A percentile compares a stretch with the other conserved stretches of the same genome.
phyloP scores from a whole-genome alignment of 2,888 invertebrate species.

The Pocota personata region DNA sequence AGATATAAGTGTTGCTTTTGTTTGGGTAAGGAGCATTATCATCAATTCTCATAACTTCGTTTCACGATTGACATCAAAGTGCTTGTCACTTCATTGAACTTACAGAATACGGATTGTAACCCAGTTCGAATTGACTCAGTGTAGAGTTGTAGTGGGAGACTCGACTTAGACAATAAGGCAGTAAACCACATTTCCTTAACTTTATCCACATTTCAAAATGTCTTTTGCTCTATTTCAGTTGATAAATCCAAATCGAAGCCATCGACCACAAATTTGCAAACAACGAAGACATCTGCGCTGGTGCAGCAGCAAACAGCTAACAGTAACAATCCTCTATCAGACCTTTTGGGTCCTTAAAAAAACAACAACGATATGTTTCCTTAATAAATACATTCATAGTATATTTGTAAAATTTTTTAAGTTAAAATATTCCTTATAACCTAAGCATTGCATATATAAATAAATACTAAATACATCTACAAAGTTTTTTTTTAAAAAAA shows the following conservation, averaged over 20 bases:
- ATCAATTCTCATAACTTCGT: too few relatives aligned
- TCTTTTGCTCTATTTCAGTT: slow-evolving; percentile 24
- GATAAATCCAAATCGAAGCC: slow-evolving; percentile 32
- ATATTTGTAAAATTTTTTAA: slow-evolving; percentile 37
- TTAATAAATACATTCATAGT: slow-evolving; percentile 27
- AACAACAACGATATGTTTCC: slow-evolving; percentile 15
- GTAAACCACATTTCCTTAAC: too few relatives aligned
- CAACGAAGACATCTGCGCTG: slow-evolving; percentile 28
- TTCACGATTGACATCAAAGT: too few relatives aligned
- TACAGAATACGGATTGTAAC: too few relatives aligned
- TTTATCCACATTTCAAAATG: too few relatives aligned
- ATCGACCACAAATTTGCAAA: background rate
- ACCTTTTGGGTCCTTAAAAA: slow-evolving; percentile 41
- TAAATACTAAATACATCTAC: slow-evolving; percentile 56
- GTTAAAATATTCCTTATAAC: slow-evolving; percentile 43
- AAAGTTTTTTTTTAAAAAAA: too few relatives aligned
- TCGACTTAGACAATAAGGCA: too few relatives aligned
- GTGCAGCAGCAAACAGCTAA: slow-evolving; percentile 12
- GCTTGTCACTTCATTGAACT: too few relatives aligned
- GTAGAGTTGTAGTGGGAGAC: too few relatives aligned
- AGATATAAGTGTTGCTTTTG: too few relatives aligned
- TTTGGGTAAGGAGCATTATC: too few relatives aligned
- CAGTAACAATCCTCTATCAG: slow-evolving; percentile 54
- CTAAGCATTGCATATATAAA: slow-evolving; percentile 50
- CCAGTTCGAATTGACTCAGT: too few relatives aligned